Base-by-base conservation (phyloP, 2,888 invertebrate genomes). In the Invenusta paracnida region DNA sequence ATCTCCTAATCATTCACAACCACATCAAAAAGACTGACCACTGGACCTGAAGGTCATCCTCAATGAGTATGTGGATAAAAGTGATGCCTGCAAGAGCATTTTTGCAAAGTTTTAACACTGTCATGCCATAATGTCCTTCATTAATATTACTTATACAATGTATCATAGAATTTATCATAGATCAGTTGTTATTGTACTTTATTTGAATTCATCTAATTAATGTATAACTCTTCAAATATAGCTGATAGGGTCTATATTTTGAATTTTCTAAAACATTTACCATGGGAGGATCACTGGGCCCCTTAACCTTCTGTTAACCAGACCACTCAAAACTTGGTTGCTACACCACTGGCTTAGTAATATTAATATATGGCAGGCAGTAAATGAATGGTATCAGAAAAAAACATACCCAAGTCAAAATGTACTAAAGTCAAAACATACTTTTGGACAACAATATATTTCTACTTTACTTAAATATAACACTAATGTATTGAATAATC, bases 81-180 rank as follows among this genome's bases (percentile, higher is more conserved):
- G 48, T 48, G 48, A 48, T 48, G 48, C 48, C 48, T 17, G 48
- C 5, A 48, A 73, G 23, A 73, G 11, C 23, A 73, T 23, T 13
- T 73, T 73, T 73, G 73, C 73, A 73, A 73, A 13, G 73, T 73
- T 73, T 73, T 73, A 73, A 73, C 5, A 73, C 73, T 73, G 5
- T 5, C 73, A 73, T 73, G n/a, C n/a, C n/a, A n/a, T n/a, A n/a
- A n/a, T n/a, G n/a, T n/a, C n/a, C n/a, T n/a, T n/a, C n/a, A n/a
- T n/a, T n/a, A n/a, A n/a, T n/a, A n/a, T n/a, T n/a, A n/a, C n/a
- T n/a, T n/a, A n/a, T n/a, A n/a, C n/a, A n/a, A n/a, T n/a, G n/a
- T n/a, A n/a, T n/a, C n/a, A n/a, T n/a, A n/a, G n/a, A n/a, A n/a
- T n/a, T n/a, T n/a, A n/a, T n/a, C n/a, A n/a, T n/a, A n/a, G n/a